phyloP scores from a whole-genome alignment of 2,797 vertebrate genomes.

The Myotis daubentonii region DNA sequence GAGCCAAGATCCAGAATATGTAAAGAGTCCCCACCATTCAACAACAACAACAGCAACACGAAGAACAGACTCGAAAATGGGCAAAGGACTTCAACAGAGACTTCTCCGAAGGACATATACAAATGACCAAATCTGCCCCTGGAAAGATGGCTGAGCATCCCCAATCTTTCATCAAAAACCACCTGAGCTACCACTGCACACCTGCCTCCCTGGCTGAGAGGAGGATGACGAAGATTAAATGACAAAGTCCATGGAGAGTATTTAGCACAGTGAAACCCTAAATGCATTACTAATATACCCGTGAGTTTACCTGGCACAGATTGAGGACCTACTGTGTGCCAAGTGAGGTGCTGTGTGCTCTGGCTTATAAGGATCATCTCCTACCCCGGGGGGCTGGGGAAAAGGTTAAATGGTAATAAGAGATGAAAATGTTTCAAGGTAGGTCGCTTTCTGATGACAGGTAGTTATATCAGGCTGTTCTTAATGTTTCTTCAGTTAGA shows the following conservation, averaged over 20 bases:
- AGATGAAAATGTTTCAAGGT: not conserved
- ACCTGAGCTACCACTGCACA: not conserved
- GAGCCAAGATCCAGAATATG: not conserved
- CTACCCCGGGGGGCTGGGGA: not conserved
- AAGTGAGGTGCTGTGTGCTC: not conserved
- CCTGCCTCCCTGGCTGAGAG: not conserved
- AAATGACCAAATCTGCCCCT: not conserved
- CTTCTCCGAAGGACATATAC: not conserved
- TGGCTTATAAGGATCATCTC: not conserved
- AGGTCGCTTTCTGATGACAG: not conserved
- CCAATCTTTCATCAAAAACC: not conserved
- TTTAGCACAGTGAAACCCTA: not conserved
- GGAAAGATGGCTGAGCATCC: not conserved
- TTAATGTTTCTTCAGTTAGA: not conserved
- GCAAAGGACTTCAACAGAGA: not conserved
- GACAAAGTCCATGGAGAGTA: not conserved
- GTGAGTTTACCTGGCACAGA: not conserved
- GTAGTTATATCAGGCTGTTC: not conserved
- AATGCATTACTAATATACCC: not conserved
- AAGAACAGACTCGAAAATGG: not conserved
- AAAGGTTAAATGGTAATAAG: not conserved
- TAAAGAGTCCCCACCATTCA: conserved; percentile 13
- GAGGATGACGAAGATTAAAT: not conserved
- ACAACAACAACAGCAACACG: not conserved
- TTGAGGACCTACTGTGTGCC: not conserved